Base-by-base conservation (phyloP, 2,113 vertebrate genomes). In the Pogonocichla stellata region DNA sequence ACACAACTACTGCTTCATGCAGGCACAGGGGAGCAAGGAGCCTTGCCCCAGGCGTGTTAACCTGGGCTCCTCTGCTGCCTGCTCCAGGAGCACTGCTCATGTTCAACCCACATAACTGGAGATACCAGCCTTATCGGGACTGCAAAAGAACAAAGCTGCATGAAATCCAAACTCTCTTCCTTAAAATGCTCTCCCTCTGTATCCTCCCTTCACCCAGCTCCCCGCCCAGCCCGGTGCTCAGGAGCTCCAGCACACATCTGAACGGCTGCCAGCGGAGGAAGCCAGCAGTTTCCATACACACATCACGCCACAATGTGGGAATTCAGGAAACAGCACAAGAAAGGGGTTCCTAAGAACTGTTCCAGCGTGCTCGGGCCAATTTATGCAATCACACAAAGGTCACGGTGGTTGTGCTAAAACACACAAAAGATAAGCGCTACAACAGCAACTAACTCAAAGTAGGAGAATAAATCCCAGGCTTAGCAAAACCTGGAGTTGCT, bases 311-410 rank as follows among this genome's bases (percentile, higher is more conserved):
- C 93, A 96, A 95, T 86, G 96, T 96, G 95, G 93, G 95, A 96
- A 96, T 95, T 95, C 96, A 97, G 96, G 97, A 97, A 97, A 96
- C 91, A 71, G 58, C 96, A 95, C 86, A 89, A 96, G 95, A 95
- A 97, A 96, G 61, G 85, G 81, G 90, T 51, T 95, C 80, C 92
- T 83, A 77, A 71, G 36, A 96, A 86, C 91, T 66, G 79, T 69
- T 92, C 92, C 70, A 87, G 92, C 33, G 0, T 14, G 29, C 77
- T 78, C 42, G 1, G 83, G 96, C 93, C 97, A 94, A 95, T 93
- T 95, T 94, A 77, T 94, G 94, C 96, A 94, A 96, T 89, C 87
- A 28, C 33, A 89, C 87, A 88, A 95, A 96, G 96, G 93, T 97
- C 90, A 90, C 51, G 26, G 88, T 6, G 60, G 53, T 77, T 86